Base-by-base conservation (phyloP, 2,797 vertebrate genomes). In the Melanotaenia boesemani region DNA sequence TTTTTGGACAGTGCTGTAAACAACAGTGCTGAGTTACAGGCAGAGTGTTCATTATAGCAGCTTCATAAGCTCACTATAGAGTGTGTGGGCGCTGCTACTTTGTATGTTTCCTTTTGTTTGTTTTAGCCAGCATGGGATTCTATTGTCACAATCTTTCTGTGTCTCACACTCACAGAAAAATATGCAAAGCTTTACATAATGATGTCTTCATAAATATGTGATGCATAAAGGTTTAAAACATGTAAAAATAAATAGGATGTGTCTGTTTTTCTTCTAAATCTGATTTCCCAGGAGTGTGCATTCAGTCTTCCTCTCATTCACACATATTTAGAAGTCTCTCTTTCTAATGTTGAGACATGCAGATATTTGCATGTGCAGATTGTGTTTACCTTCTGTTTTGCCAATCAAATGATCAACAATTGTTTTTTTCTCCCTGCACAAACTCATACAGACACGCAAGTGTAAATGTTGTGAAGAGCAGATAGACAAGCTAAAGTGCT, bases 291-390 rank as follows among this genome's bases (percentile, higher is more conserved):
- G 58, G 13, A 1, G 22, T 30, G 61, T 37, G 11, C 36, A 13
- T 34, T 58, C 63, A 15, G 65, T 69, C 52, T 6, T 2, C 54
- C 71, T 52, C 56, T 7, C 66, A 54, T 69, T 24, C 68, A 16
- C 32, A 50, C 61, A 67, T 72, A 63, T 65, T 57, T 34, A 10
- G 34, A 57, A 63, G 2, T 67, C 75, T 70, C 62, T 71, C 67
- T 80, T 64, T 63, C 44, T 61, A 59, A 75, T 63, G 79, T 48
- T 71, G 18, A 72, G 66, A 75, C 75, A 34, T 34, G 69, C 54
- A 18, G 46, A 62, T 37, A 93, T 95, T 95, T 95, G 93, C 94
- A 94, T 94, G 85, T 46, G 73, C 77, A 86, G 81, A 89, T 92
- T 89, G 59, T 90, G 88, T 89, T 83, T 88, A 77, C 86, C 86